phyloP scores from a whole-genome alignment of 1,140 invertebrate genomes.

The Micrasema longulum region DNA sequence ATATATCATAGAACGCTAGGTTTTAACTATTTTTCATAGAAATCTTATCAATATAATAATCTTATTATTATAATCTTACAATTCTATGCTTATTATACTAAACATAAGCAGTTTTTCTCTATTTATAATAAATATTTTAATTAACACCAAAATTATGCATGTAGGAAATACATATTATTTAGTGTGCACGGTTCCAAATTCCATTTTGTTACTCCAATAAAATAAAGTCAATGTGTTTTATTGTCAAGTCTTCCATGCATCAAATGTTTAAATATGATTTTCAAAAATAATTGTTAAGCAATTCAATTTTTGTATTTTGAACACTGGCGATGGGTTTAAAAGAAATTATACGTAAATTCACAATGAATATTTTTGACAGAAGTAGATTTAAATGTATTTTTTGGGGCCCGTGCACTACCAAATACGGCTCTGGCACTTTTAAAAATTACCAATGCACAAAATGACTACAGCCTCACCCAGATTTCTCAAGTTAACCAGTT shows the following conservation, averaged over 20 bases:
- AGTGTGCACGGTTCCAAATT: neutral
- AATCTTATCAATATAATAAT: slow-evolving; percentile 35
- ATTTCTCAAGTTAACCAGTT: slow-evolving; percentile 3
- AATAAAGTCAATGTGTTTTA: too few relatives aligned
- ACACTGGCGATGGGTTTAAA: too few relatives aligned
- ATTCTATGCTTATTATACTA: slow-evolving; percentile 34
- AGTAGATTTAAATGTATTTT: too few relatives aligned
- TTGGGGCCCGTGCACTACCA: neutral
- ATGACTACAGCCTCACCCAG: neutral
- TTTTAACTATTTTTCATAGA: slow-evolving; percentile 37
- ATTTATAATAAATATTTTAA: slow-evolving; percentile 11
- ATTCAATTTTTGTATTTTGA: too few relatives aligned
- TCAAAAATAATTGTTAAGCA: neutral
- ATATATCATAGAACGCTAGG: slow-evolving; percentile 37
- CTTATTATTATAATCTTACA: slow-evolving; percentile 15
- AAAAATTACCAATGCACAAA: slow-evolving; percentile 9
- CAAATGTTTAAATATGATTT: too few relatives aligned
- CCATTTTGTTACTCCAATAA: too few relatives aligned
- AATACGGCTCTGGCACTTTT: slow-evolving; percentile 25
- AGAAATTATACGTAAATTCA: too few relatives aligned
- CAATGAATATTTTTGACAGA: too few relatives aligned
- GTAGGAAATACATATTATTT: too few relatives aligned
- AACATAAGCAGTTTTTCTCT: slow-evolving; percentile 29
- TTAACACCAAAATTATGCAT: slow-evolving; percentile 7
- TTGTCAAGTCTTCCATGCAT: too few relatives aligned